Evolutionary conservation across 2,113 vertebrate genomes (phyloP).

Genomic region (Pica pica): DNA sequence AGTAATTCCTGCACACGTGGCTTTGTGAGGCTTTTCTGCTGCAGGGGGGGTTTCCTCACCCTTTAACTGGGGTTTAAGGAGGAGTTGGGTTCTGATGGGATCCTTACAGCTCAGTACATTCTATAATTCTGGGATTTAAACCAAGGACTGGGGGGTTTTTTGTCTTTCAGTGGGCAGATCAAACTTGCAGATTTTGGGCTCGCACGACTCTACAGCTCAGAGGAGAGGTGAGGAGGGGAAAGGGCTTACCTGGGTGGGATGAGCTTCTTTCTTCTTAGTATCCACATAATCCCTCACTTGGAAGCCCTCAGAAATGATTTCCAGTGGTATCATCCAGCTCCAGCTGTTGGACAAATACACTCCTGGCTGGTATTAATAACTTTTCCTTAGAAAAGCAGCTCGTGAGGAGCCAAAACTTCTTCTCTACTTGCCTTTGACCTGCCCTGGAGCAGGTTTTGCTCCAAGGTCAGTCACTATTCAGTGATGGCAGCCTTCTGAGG

Average conservation of each 20-base stretch:
- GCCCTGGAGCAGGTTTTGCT: background rate
- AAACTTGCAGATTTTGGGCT: constrained; percentile 97
- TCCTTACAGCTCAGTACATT: background rate
- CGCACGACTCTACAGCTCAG: constrained; percentile 95
- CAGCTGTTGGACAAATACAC: background rate
- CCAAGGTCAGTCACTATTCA: background rate
- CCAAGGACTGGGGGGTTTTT: background rate
- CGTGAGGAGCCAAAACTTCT: background rate
- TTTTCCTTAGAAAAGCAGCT: background rate
- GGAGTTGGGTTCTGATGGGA: background rate
- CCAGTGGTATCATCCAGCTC: background rate
- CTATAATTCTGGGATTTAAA: background rate
- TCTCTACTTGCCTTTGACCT: background rate
- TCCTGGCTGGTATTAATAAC: background rate
- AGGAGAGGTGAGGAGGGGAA: constrained; percentile 86
- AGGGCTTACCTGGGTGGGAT: background rate
- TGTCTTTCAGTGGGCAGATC: constrained; percentile 87
- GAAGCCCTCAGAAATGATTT: background rate
- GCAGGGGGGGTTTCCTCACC: background rate
- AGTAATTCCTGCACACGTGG: background rate
- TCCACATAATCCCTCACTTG: background rate
- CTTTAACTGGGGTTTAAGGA: background rate
- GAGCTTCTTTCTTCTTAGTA: background rate
- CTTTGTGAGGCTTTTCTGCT: background rate
- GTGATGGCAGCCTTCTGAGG: background rate